phyloP scores from a whole-genome alignment of 1,140 invertebrate genomes.

The Danaus plexippus region DNA sequence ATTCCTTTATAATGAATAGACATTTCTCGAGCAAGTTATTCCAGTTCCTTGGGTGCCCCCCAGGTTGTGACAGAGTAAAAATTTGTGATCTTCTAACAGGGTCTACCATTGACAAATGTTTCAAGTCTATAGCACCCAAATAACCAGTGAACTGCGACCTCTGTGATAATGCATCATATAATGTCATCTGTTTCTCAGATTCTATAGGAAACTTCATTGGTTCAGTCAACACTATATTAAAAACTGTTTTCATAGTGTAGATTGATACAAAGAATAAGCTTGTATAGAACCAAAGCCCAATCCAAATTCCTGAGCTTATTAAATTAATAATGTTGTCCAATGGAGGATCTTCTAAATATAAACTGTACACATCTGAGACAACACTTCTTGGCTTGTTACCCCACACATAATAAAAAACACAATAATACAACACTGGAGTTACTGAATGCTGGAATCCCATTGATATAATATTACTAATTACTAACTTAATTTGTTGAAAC shows the following conservation, averaged over 20 bases:
- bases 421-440: conserved; percentile 75
- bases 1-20: conserved; percentile 74
- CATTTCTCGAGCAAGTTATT: conserved; percentile 77
- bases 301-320: conserved; percentile 71
- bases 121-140: conserved; percentile 79
- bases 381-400: conserved; percentile 60
- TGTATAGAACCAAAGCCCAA: conserved; percentile 78
- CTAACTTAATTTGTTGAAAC: conserved; percentile 74
- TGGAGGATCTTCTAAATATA: conserved; percentile 68
- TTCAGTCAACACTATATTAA: conserved; percentile 79
- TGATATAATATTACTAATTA: conserved; percentile 71
- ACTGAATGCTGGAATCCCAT: conserved; percentile 73
- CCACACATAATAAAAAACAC: conserved; percentile 73
- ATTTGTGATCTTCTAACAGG: conserved; percentile 72
- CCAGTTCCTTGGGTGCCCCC: conserved; percentile 86
- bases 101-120: conserved; percentile 74
- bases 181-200: conserved; percentile 48
- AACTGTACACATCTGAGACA: conserved; percentile 63
- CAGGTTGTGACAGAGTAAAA: conserved; percentile 82
- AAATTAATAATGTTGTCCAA: conserved; percentile 71
- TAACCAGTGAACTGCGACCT: conserved; percentile 78
- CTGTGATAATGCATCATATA: conserved; percentile 73
- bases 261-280: conserved; percentile 78
- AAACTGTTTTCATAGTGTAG: conserved; percentile 78
- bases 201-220: conserved; percentile 75